These are phyloP conservation scores for Daktulosphaira vitifoliae DNA, from an alignment of 1,140 invertebrate genomes.

Conservation along the genomic window DNA sequence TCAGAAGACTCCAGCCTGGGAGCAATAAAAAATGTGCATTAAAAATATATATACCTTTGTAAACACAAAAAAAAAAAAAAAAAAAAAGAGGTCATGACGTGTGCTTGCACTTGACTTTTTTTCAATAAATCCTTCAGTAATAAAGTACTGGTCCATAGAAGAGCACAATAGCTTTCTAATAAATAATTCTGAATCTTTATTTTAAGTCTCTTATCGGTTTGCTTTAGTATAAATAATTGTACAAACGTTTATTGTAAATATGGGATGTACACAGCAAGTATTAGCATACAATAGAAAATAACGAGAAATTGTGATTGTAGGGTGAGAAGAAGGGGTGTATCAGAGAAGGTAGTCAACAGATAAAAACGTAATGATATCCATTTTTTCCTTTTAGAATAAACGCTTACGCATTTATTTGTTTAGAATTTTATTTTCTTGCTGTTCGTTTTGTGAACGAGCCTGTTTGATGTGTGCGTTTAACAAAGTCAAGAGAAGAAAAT, in stretches of 20 bases:
- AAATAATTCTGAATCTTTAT: conserved; percentile 33
- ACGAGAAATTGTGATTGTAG: conserved; percentile 18
- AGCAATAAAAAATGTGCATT: conserved; percentile 26
- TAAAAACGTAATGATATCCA: conserved; percentile 18
- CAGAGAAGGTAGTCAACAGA: not conserved
- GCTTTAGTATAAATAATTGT: conserved; percentile 17
- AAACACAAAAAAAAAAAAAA: no score
- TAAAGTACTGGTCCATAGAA: conserved; percentile 19
- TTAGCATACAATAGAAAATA: conserved; percentile 33
- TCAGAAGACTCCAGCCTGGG: conserved; percentile 17
- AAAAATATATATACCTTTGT: no score
- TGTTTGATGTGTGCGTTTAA: not conserved
- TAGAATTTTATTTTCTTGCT: conserved; percentile 2
- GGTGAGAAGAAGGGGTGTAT: not conserved
- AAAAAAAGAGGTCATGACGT: conserved; percentile 33
- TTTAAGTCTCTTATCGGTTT: conserved; percentile 31
- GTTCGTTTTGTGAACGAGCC: no score
- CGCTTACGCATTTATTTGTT: conserved; percentile 1
- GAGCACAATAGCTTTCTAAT: conserved; percentile 29
- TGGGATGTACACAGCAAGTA: conserved; percentile 8
- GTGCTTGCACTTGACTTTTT: conserved; percentile 31
- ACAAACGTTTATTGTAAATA: not conserved
- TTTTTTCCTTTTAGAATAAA: conserved; percentile 1
- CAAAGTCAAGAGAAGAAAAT: conserved; percentile 22
- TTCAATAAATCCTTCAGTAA: conserved; percentile 28